Base-by-base conservation (phyloP, 2,113 vertebrate genomes). In the Herpetotheres cachinnans region DNA sequence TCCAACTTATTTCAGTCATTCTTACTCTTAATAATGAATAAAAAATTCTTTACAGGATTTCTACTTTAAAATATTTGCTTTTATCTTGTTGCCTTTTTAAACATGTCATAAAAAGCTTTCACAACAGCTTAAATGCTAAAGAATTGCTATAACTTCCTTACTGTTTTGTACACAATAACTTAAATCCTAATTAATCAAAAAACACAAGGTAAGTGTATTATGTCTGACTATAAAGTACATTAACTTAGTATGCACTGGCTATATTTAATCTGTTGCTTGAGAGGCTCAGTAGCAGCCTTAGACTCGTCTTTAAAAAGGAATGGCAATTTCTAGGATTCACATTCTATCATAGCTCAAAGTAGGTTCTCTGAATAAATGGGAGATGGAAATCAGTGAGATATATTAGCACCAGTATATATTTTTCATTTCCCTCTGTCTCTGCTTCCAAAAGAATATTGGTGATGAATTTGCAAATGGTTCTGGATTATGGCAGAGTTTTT, bases 381-480 rank as follows among this genome's bases (percentile, higher is more conserved):
- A 96, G 94, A 96, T 96, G 97, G 98, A 97, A 96, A 97, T 97
- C 98, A 84, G 91, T 20, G 97, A 98, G 98, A 98, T 98, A 98
- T 98, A 98, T 98, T 95, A 96, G 97, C 36, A 16, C 50, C 9
- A 4, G 3, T 7, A 89, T 78, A 38, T 90, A 97, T 98, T 97
- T 93, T 96, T 98, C 98, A 98, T 96, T 94, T 44, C 95, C 92
- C 93, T 97, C 98, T 96, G 94, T 93, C 96, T 94, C 74, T 94
- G 95, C 96, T 97, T 97, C 94, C 94, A 32, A 11, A 85, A 90
- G 98, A 98, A 97, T 98, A 96, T 95, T 26, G 96, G 96, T 98
- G 98, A 98, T 99, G 98, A 98, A 98, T 98, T 98, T 98, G 98
- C 98, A 98, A 98, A 98, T 96, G 97, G 97, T 58, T 89, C 96